phyloP scores from a whole-genome alignment of 2,113 vertebrate genomes.

The Setophaga coronata region DNA sequence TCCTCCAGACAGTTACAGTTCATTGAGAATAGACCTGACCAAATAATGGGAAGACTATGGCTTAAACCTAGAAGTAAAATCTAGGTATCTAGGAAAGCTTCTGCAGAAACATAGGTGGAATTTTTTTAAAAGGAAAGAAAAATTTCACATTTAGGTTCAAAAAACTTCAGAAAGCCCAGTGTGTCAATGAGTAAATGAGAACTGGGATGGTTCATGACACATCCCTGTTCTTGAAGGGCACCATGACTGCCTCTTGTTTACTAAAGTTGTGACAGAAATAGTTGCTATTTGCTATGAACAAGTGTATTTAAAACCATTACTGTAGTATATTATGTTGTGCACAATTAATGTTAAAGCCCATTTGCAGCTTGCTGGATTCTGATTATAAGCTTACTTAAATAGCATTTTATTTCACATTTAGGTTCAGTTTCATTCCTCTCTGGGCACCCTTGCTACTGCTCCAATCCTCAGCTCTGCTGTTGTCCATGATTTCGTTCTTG shows the following conservation, averaged over 20 bases:
- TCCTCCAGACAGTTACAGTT: neutral
- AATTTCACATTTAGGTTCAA: neutral
- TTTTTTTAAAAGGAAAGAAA: neutral
- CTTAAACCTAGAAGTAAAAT: neutral
- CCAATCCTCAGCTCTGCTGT: neutral
- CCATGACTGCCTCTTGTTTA: neutral
- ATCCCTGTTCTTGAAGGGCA: neutral
- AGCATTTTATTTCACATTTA: neutral
- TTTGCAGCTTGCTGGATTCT: neutral
- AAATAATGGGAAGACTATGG: neutral
- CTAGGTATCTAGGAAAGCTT: neutral
- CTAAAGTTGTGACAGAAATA: neutral
- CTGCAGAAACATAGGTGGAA: neutral
- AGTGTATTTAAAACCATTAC: neutral
- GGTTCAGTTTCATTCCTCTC: neutral
- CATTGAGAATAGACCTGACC: neutral
- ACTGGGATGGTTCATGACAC: fast-evolving
- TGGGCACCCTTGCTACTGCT: neutral
- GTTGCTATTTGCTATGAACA: neutral
- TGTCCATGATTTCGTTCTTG: neutral
- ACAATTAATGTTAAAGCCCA: neutral
- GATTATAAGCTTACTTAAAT: neutral
- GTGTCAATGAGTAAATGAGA: fast-evolving
- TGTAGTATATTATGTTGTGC: neutral
- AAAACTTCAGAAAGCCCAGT: neutral